These are phyloP conservation scores for Ditylenchus dipsaci DNA, from an alignment of 1,140 invertebrate species.

Conservation along the genomic window DNA sequence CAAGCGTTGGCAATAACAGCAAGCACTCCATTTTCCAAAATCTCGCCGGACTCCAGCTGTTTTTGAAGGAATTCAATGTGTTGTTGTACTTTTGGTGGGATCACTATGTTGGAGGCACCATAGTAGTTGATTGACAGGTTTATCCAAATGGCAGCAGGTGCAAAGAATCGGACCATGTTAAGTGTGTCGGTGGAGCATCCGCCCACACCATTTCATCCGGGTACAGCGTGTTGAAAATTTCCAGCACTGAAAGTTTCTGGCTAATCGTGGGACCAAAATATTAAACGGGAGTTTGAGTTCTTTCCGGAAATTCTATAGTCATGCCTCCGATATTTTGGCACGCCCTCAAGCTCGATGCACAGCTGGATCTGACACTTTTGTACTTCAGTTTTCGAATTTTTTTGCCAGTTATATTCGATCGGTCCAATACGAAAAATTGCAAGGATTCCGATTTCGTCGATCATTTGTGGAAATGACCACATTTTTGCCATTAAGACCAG, in stretches of 20 bases:
- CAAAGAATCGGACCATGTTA: slow-evolving; percentile 44
- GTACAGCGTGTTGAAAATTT: slow-evolving; percentile 42
- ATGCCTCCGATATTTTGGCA: too few relatives aligned
- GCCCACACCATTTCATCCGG: slow-evolving; percentile 34
- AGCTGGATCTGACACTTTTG: too few relatives aligned
- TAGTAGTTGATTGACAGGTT: slow-evolving; percentile 15
- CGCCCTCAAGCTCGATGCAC: too few relatives aligned
- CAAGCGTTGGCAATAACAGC: slow-evolving; percentile 44
- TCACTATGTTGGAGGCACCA: neutral
- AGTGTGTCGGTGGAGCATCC: slow-evolving; percentile 16
- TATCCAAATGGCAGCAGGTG: slow-evolving; percentile 47
- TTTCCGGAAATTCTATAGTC: too few relatives aligned
- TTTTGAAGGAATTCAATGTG: slow-evolving; percentile 38
- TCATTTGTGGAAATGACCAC: too few relatives aligned
- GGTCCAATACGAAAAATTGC: too few relatives aligned
- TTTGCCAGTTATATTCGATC: too few relatives aligned
- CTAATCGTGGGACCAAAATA: too few relatives aligned
- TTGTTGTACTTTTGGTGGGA: slow-evolving; percentile 32
- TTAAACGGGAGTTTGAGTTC: too few relatives aligned
- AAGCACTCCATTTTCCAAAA: slow-evolving; percentile 27
- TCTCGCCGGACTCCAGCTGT: slow-evolving; percentile 13
- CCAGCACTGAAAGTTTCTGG: slow-evolving; percentile 21
- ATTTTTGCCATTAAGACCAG: too few relatives aligned
- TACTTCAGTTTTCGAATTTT: too few relatives aligned
- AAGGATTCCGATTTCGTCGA: too few relatives aligned